Percentiles rank a stretch among this genome's conserved stretches.
These are phyloP conservation scores for Rhyacichthys aspro DNA, from an alignment of 2,797 vertebrate genomes.

Conservation along the genomic window DNA sequence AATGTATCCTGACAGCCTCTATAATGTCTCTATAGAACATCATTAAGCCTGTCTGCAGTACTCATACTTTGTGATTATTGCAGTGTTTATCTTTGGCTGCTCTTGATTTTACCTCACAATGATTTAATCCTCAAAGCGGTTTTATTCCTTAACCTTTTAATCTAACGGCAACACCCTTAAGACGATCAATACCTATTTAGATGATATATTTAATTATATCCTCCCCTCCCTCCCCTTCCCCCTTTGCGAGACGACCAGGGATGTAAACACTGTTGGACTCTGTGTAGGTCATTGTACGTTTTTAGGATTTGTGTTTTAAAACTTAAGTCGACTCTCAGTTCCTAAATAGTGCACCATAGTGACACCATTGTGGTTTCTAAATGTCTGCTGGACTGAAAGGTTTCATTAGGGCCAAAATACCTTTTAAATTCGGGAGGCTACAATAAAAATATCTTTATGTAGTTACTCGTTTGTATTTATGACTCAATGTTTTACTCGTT, in stretches of 20 bases:
- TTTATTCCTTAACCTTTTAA: slow-evolving; percentile 81
- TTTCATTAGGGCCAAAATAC: too few species aligned
- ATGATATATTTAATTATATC: slow-evolving; percentile 72
- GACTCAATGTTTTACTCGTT: too few species aligned
- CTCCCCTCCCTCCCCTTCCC: slow-evolving; percentile 17
- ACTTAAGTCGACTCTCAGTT: too few species aligned
- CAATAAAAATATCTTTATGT: too few species aligned
- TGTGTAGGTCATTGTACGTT: background rate
- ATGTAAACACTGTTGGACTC: slow-evolving; percentile 13
- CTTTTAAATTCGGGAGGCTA: too few species aligned
- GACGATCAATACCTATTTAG: slow-evolving; percentile 77
- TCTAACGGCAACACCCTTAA: slow-evolving; percentile 73
- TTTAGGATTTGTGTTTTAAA: background rate
- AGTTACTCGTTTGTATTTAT: too few species aligned
- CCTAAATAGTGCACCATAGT: too few species aligned
- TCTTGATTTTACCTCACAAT: slow-evolving; percentile 72
- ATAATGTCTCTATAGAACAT: slow-evolving; percentile 36
- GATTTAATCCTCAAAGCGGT: slow-evolving; percentile 72
- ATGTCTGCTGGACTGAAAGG: too few species aligned
- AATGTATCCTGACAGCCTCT: slow-evolving; percentile 25
- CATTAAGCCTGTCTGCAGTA: slow-evolving; percentile 14
- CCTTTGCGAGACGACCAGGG: slow-evolving; percentile 30
- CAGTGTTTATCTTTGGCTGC: slow-evolving; percentile 50
- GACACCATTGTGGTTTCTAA: too few species aligned
- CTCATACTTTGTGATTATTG: slow-evolving; percentile 59